Base-by-base conservation (phyloP, 2,113 vertebrate genomes). In the Pao palembangensis region DNA sequence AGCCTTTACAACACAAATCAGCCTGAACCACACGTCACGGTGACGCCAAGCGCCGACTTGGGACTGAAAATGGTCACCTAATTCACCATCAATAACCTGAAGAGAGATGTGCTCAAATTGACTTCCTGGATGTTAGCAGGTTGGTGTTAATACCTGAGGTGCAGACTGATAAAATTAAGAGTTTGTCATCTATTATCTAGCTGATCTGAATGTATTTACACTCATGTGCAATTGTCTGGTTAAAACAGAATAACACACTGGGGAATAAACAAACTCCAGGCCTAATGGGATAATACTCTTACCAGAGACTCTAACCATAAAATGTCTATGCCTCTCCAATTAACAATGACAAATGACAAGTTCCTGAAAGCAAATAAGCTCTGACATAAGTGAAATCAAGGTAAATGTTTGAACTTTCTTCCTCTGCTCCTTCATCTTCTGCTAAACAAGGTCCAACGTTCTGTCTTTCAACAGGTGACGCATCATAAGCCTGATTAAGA, bases 121-220 rank as follows among this genome's bases (percentile, higher is more conserved):
- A 17, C 43, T 13, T 43, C 13, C 43, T 44, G 43, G 3, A 17
- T 28, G 74, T 78, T 76, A 81, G 64, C 54, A 58, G 67, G 67
- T 58, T 15, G 19, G 41, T 62, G 55, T 79, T 80, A 83, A 76
- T 79, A 82, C 76, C 74, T 73, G 66, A 75, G 68, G 73, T 67
- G 78, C 65, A 54, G 50, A 74, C 81, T 61, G 38, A 84, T 76
- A 79, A 78, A 81, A 86, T 85, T 84, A 78, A 54, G 19, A 34
- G 58, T 70, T 81, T 80, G 80, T 86, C 79, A 71, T 74, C 55
- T 64, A 61, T 76, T 79, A 78, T 70, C 62, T 58, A 23, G 52
- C 57, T 82, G 65, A 79, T 84, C 61, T 70, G 64, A 58, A 82
- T 77, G 70, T 61, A 44, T 55, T n/a, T 64, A 70, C 49, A 71